Conservation (phyloP, 2,888 invertebrate species). For the Sinotaia quadrata region DNA sequence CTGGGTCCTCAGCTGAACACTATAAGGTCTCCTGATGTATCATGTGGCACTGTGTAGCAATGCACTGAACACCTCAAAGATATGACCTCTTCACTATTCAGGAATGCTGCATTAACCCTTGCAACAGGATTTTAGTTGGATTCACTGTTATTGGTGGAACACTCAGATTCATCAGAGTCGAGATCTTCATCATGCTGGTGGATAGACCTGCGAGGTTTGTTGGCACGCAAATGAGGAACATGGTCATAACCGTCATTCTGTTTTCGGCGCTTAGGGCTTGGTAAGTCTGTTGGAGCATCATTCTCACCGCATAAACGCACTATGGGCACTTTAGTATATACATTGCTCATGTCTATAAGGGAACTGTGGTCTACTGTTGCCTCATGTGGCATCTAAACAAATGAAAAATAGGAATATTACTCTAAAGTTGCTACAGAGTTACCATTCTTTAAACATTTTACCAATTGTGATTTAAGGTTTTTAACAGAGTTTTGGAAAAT, state of each 20-base stretch:
- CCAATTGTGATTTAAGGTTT: too few relatives aligned
- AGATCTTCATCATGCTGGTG: slow-evolving; percentile 38
- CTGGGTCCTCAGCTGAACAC: too few relatives aligned
- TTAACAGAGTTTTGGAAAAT: too few relatives aligned
- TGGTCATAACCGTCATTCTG: slow-evolving; percentile 25
- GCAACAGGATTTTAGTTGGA: too few relatives aligned
- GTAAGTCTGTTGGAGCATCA: not conserved
- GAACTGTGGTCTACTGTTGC: slow-evolving; percentile 95
- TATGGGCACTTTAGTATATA: slow-evolving; percentile 6
- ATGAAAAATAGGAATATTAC: not conserved
- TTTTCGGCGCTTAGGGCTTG: slow-evolving; percentile 21
- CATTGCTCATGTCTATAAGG: slow-evolving; percentile 14
- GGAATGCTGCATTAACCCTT: too few relatives aligned
- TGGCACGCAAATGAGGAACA: slow-evolving; percentile 34
- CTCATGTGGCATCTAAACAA: slow-evolving; percentile 90
- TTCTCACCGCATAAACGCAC: slow-evolving; percentile 8
- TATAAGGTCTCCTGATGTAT: too few relatives aligned
- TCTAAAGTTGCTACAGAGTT: too few relatives aligned
- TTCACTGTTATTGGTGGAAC: slow-evolving; percentile 19
- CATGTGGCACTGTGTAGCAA: too few relatives aligned
- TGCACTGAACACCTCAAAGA: too few relatives aligned
- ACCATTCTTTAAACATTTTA: too few relatives aligned
- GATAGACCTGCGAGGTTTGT: slow-evolving; percentile 32
- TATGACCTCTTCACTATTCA: too few relatives aligned
- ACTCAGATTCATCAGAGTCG: slow-evolving; percentile 32